phyloP scores from a whole-genome alignment of 2,113 vertebrate species.

The Mungos mungo region DNA sequence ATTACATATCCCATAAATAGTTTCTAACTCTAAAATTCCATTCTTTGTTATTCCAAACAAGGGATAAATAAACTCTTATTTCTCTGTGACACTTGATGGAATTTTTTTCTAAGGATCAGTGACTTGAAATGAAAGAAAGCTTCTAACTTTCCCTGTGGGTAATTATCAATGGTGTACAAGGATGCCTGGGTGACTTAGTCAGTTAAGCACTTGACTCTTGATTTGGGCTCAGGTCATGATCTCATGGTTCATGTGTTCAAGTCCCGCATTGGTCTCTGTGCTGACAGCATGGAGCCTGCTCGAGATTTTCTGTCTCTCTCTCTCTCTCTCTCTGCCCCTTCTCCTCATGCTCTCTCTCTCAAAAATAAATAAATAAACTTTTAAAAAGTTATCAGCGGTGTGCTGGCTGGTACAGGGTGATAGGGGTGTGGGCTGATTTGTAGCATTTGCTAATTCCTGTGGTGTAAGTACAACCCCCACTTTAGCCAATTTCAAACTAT shows the following conservation, averaged over 20 bases:
- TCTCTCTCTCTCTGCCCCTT: too few species aligned
- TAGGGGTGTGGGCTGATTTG: neutral
- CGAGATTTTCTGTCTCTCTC: too few species aligned
- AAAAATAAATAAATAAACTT: too few species aligned
- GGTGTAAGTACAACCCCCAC: neutral
- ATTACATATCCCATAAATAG: neutral
- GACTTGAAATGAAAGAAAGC: neutral
- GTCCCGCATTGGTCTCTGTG: too few species aligned
- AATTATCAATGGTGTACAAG: neutral
- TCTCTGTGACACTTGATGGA: neutral
- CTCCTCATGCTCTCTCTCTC: too few species aligned
- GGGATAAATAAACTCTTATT: neutral
- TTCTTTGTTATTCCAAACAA: neutral
- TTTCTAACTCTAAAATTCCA: neutral
- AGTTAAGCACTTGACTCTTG: too few species aligned
- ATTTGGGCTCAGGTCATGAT: too few species aligned
- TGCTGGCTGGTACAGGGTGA: neutral
- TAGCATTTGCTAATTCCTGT: neutral
- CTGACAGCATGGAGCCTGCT: too few species aligned
- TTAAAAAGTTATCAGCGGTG: neutral
- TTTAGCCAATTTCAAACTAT: neutral
- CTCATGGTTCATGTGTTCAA: too few species aligned
- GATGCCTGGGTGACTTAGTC: too few species aligned
- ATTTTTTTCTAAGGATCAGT: neutral
- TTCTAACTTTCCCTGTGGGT: neutral